phyloP scores from a whole-genome alignment of 2,797 vertebrate genomes.

The Notamacropus eugenii region DNA sequence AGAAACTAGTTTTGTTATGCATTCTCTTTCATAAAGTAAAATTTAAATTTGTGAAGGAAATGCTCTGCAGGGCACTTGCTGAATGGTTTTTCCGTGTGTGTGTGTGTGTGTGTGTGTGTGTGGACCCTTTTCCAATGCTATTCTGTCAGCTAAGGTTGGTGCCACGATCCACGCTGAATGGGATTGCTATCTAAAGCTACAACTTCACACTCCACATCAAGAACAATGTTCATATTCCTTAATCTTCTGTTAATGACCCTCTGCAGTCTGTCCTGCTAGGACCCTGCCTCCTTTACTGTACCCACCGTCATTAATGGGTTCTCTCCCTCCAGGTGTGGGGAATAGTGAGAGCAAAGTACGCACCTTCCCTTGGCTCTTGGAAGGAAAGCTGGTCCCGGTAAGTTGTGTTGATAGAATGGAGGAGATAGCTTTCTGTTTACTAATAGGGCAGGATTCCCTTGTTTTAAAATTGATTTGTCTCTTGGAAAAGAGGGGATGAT shows the following conservation, averaged over 20 bases:
- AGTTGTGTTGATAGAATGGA: background rate
- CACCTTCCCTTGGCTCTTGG: background rate
- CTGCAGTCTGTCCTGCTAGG: background rate
- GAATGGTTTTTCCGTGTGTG: background rate
- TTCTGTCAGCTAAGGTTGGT: background rate
- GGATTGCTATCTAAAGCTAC: background rate
- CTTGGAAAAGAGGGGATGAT: background rate
- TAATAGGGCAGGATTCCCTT: background rate
- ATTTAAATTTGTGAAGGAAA: background rate
- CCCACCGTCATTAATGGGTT: background rate
- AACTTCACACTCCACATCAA: background rate
- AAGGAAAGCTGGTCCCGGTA: background rate
- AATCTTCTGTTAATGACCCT: background rate
- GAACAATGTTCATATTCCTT: background rate
- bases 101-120: background rate
- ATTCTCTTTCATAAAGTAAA: background rate
- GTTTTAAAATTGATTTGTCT: background rate
- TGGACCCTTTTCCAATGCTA: background rate
- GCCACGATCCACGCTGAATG: background rate
- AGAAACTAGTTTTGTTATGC: slow-evolving; percentile 21
- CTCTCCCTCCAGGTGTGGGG: background rate
- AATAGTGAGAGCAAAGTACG: background rate
- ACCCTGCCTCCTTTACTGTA: background rate
- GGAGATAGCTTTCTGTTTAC: background rate
- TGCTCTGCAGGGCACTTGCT: background rate